phyloP scores from a whole-genome alignment of 2,888 invertebrate genomes.

The Drosophila parthenogenetica region DNA sequence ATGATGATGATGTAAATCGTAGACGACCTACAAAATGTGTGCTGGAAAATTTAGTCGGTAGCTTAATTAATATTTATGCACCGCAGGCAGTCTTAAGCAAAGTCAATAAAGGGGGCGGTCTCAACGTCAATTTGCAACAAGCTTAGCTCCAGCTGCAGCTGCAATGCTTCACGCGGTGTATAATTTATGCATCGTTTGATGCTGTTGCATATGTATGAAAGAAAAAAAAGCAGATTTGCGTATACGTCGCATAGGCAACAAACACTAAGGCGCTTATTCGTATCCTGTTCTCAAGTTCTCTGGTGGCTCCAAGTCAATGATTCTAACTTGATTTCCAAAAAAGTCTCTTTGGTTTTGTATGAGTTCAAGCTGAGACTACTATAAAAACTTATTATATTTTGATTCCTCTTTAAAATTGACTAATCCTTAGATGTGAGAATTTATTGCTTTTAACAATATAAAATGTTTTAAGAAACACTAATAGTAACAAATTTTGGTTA shows the following conservation, averaged over 20 bases:
- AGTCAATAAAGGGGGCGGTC: conserved; percentile 49
- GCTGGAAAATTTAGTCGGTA: conserved; percentile 28
- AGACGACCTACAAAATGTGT: conserved; percentile 35
- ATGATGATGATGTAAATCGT: conserved; percentile 46
- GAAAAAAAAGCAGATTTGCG: conserved; percentile 32
- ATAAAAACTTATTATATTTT: too few species aligned
- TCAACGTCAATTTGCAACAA: conserved; percentile 9
- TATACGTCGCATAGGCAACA: conserved; percentile 30
- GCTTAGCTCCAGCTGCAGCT: conserved; percentile 29
- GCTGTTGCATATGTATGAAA: conserved; percentile 75
- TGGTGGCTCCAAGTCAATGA: conserved; percentile 11
- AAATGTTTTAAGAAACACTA: too few species aligned
- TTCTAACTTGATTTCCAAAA: background rate
- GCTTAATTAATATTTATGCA: conserved; percentile 57
- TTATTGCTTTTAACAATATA: too few species aligned
- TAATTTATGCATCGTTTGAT: conserved; percentile 75
- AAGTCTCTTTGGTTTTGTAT: background rate
- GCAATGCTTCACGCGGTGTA: conserved; percentile 54
- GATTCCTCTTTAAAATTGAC: too few species aligned
- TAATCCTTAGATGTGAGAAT: too few species aligned
- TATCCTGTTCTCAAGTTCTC: conserved; percentile 3
- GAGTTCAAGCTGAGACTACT: background rate
- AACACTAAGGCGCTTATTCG: conserved; percentile 4
- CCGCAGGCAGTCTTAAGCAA: conserved; percentile 16
- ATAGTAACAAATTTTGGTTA: too few species aligned